A percentile compares a stretch with the other conserved stretches of the same genome.
Evolutionary conservation across 2,113 vertebrate species (phyloP).

Genomic region (Rhinoptilus africanus): DNA sequence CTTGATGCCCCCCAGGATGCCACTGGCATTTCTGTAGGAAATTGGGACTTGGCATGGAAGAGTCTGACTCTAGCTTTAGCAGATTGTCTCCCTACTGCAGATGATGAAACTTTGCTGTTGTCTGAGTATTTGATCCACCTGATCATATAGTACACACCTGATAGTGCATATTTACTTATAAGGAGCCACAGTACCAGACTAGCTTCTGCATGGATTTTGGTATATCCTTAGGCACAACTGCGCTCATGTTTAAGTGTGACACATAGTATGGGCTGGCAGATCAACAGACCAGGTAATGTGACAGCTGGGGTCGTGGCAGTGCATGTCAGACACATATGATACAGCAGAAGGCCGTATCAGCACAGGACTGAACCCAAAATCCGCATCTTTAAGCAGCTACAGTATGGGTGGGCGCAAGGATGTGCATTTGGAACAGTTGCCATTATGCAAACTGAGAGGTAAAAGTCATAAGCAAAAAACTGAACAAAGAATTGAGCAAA

Average conservation of each 20-base stretch:
- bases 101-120: not conserved
- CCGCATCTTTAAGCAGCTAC: not conserved
- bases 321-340: fast-evolving
- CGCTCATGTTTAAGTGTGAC: not conserved
- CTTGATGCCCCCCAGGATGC: too few species aligned
- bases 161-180: not conserved
- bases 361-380: not conserved
- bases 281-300: not conserved
- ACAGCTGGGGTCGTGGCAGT: not conserved
- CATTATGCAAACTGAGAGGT: not conserved
- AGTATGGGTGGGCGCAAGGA: not conserved
- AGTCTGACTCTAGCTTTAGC: not conserved
- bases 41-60: not conserved
- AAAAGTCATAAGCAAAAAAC: not conserved
- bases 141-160: not conserved
- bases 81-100: not conserved
- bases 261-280: not conserved
- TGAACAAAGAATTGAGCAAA: not conserved
- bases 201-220: not conserved
- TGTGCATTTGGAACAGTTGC: not conserved
- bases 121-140: not conserved
- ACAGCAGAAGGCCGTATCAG: not conserved
- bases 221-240: not conserved
- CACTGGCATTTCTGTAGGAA: not conserved
- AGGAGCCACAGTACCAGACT: not conserved